Evolutionary conservation across 2,888 invertebrate genomes (phyloP), one percentile per base, ranked within the genome.

Genomic region (Hipparchia sbordonii): DNA sequence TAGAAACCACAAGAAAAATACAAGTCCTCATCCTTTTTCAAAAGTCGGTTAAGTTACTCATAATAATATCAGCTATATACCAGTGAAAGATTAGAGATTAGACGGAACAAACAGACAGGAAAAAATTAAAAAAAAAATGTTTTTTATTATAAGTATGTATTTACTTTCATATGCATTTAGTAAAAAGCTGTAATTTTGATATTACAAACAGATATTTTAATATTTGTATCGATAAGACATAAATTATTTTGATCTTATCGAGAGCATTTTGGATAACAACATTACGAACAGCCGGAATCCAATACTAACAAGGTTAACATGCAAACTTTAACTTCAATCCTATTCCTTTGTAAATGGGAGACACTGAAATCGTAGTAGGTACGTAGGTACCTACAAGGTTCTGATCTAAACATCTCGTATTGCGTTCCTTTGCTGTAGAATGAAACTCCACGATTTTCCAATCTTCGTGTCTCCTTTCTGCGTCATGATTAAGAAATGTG

Each of bases 401-500:
- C 68, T 70, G 67, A 68, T 70, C 56, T 66, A 65, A 65, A 68
- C 72, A 72, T 72, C 71, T 70, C 72, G 71, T 52, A 59, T 74
- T 62, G 63, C 72, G 71, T 72, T 72, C 75, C 75, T 75, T 75
- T 74, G 76, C 74, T 60, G 71, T 61, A 54, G 75, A 70, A 77
- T 76, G 76, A 74, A 66, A 72, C 75, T 66, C 52, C 70, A 70
- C 74, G 74, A 76, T 77, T 74, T 75, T 75, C 75, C 70, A 77
- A 77, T 77, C 75, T 76, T 72, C 72, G 72, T 70, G 70, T 76
- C 75, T 72, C 76, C 77, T 76, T 77, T 76, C 76, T 72, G 70
- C 74, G 75, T 67, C 74, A 72, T 76, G 77, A 77, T 77, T 77
- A 77, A 75, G 77, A 77, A 77, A 77, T 74, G 77, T 71, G 77